Evolutionary conservation across 2,888 invertebrate species (phyloP).

Genomic region (Rhagium mordax): DNA sequence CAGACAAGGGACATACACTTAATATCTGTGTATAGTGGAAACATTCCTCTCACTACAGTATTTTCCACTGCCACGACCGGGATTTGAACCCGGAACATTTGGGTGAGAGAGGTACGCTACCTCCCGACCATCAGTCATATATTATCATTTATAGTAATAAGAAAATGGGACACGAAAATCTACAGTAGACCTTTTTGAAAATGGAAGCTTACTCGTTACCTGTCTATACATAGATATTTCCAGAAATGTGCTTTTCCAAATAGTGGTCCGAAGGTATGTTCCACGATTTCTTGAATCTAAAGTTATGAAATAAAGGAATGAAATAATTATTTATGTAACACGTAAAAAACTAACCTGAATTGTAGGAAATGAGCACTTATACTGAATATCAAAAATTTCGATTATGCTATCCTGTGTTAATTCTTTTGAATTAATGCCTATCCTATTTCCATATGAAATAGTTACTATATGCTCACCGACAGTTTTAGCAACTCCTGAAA

Average conservation of each 20-base stretch:
- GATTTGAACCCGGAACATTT: too few relatives aligned
- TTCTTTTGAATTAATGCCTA: slow-evolving; percentile 50
- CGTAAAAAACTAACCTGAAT: slow-evolving; percentile 61
- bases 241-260: slow-evolving; percentile 67
- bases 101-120: too few relatives aligned
- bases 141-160: too few relatives aligned
- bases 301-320: slow-evolving; percentile 35
- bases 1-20: too few relatives aligned
- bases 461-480: slow-evolving; percentile 62
- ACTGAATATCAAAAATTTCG: slow-evolving; percentile 59
- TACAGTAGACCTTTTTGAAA: too few relatives aligned
- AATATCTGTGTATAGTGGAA: too few relatives aligned
- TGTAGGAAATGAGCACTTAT: slow-evolving; percentile 63
- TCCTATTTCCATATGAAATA: slow-evolving; percentile 63
- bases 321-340: too few relatives aligned
- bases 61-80: too few relatives aligned
- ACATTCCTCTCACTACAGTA: too few relatives aligned
- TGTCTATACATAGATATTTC: slow-evolving; percentile 66
- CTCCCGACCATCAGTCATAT: too few relatives aligned
- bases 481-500: slow-evolving; percentile 60
- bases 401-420: slow-evolving; percentile 50
- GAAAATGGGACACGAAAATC: too few relatives aligned
- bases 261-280: slow-evolving; percentile 62
- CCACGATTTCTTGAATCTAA: slow-evolving; percentile 66
- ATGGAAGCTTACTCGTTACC: slow-evolving; percentile 59